These are phyloP conservation scores for Autographa gamma DNA, from an alignment of 2,888 invertebrate genomes.

Conservation along the genomic window DNA sequence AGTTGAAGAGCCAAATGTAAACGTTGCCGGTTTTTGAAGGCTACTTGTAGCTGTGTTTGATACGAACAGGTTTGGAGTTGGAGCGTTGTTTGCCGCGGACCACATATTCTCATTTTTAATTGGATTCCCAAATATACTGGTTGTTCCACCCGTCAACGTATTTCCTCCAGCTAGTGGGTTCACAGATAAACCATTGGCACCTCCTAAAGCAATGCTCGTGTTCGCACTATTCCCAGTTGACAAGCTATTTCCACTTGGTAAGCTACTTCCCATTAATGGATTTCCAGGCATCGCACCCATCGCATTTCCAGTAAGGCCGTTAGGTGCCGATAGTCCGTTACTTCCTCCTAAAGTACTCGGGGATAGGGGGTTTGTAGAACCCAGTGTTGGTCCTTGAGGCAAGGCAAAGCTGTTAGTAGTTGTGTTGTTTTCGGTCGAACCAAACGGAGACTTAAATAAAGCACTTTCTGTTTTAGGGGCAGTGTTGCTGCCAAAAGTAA, in stretches of 20 bases:
- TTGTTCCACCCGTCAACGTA: conserved; percentile 37
- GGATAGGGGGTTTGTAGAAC: conserved; percentile 33
- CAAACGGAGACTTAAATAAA: conserved; percentile 50
- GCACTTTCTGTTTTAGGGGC: conserved; percentile 56
- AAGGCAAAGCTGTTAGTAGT: conserved; percentile 45
- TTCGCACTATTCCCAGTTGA: not conserved
- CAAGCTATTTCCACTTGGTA: conserved; percentile 38
- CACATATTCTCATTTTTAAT: conserved; percentile 74
- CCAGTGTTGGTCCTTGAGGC: conserved; percentile 39
- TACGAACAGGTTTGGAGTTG: conserved; percentile 65
- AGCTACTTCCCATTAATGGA: conserved; percentile 32
- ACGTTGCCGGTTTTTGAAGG: conserved; percentile 69
- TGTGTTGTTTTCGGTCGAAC: conserved; percentile 36
- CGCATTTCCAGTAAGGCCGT: conserved; percentile 37
- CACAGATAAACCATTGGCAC: conserved; percentile 53
- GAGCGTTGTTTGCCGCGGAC: conserved; percentile 63
- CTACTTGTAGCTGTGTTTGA: conserved; percentile 61
- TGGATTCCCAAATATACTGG: conserved; percentile 64
- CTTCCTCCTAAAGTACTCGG: conserved; percentile 47
- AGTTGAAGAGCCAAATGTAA: conserved; percentile 72
- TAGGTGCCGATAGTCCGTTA: conserved; percentile 43
- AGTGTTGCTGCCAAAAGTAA: conserved; percentile 68
- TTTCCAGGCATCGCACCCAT: conserved; percentile 19
- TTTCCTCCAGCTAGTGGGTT: conserved; percentile 55
- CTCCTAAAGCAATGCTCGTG: conserved; percentile 44